phyloP scores from a whole-genome alignment of 2,113 vertebrate species.

The Lepisosteus osseus region DNA sequence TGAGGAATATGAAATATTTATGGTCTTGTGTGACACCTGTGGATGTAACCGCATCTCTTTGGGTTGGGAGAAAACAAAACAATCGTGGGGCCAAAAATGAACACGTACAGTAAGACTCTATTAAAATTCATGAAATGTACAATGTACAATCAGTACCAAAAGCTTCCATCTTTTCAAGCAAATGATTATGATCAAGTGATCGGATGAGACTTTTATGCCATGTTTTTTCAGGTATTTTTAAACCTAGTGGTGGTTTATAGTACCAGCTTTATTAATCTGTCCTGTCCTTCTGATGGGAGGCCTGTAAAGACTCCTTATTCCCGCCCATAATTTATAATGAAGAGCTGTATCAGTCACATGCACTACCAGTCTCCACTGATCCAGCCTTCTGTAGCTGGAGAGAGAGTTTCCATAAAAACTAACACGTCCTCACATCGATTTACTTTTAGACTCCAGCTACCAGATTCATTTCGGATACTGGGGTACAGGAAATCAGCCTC shows the following conservation, averaged over 20 bases:
- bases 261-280: conserved; percentile 68
- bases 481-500: conserved; percentile 30
- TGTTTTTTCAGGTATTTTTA: conserved; percentile 45
- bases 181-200: too few relatives aligned
- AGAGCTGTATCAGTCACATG: conserved; percentile 29
- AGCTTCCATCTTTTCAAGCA: too few relatives aligned
- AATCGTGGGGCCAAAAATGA: too few relatives aligned
- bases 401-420: too few relatives aligned
- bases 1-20: too few relatives aligned
- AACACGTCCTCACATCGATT: conserved; percentile 37
- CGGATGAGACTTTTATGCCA: too few relatives aligned
- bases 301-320: not conserved
- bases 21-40: too few relatives aligned
- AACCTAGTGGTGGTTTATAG: conserved; percentile 72
- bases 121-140: too few relatives aligned
- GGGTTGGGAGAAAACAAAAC: too few relatives aligned
- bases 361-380: not conserved
- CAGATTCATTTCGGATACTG: not conserved
- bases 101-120: too few relatives aligned
- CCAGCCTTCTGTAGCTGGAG: conserved; percentile 9
- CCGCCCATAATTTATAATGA: conserved; percentile 17
- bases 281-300: not conserved
- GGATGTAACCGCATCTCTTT: too few relatives aligned
- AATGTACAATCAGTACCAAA: too few relatives aligned
- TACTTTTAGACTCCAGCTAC: conserved; percentile 40